These are phyloP conservation scores for Zaprionus tsacasi DNA, from an alignment of 1,140 invertebrate species.

Conservation along the genomic window DNA sequence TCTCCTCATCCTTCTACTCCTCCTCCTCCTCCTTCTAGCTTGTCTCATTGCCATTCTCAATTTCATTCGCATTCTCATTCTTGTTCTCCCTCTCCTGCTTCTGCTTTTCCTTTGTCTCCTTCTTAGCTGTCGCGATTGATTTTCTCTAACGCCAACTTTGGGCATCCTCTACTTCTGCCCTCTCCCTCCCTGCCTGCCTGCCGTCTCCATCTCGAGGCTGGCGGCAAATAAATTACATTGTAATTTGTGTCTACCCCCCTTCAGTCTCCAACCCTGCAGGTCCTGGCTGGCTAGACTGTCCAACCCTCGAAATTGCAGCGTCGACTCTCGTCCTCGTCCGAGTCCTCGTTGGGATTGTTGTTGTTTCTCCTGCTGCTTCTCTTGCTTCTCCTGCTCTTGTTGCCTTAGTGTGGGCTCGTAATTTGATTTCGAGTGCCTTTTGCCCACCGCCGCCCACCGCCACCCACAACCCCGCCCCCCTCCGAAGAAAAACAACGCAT, in stretches of 20 bases:
- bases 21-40: slow-evolving; percentile 17
- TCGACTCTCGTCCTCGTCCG: slow-evolving; percentile 1
- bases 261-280: slow-evolving; percentile 13
- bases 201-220: slow-evolving; percentile 37
- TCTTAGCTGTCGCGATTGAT: slow-evolving; percentile 71
- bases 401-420: slow-evolving; percentile 54
- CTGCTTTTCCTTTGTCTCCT: slow-evolving; percentile 30
- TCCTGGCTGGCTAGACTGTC: slow-evolving; percentile 61
- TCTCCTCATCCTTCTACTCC: slow-evolving; percentile 18
- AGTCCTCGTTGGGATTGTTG: background rate
- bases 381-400: slow-evolving; percentile 32
- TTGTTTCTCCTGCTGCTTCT: slow-evolving; percentile 16
- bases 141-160: slow-evolving; percentile 63
- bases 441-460: slow-evolving; percentile 43
- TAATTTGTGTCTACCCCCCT: slow-evolving; percentile 75
- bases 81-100: background rate
- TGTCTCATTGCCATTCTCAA: slow-evolving; percentile 13
- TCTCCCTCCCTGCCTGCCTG: slow-evolving; percentile 8
- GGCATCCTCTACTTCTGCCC: slow-evolving; percentile 7
- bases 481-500: background rate
- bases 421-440: slow-evolving; percentile 80
- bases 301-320: slow-evolving; percentile 57
- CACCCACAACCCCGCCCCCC: background rate
- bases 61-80: slow-evolving; percentile 43
- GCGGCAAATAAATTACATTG: slow-evolving; percentile 83